Percentiles rank a stretch among this genome's conserved stretches.
These are phyloP conservation scores for Emmelina monodactyla DNA, from an alignment of 2,888 invertebrate genomes.

Conservation along the genomic window DNA sequence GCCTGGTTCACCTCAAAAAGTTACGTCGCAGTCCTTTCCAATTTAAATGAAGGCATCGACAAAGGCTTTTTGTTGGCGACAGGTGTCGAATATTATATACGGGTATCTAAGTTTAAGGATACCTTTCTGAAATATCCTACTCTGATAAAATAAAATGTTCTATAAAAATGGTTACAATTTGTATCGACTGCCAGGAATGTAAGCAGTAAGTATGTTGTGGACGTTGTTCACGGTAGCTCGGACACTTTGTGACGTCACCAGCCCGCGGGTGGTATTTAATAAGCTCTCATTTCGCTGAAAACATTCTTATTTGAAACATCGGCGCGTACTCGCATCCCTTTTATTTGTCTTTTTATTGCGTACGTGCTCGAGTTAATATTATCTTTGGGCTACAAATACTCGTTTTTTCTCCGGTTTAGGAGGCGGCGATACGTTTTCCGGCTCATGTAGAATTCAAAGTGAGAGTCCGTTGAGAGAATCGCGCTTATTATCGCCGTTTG, in stretches of 20 bases:
- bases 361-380: conserved; percentile 1
- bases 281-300: not conserved
- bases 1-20: conserved; percentile 16
- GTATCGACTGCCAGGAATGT: no score
- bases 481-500: not conserved
- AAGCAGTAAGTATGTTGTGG: no score
- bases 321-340: not conserved
- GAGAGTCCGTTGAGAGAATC: not conserved
- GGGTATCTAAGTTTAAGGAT: no score
- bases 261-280: not conserved
- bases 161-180: no score
- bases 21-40: no score
- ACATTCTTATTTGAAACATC: not conserved
- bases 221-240: not conserved
- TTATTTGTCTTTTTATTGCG: conserved; percentile 1
- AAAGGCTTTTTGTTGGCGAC: no score
- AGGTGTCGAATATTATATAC: no score
- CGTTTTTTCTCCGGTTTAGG: not conserved
- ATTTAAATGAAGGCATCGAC: no score
- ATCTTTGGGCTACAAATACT: not conserved
- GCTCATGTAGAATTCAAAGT: not conserved
- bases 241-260: not conserved
- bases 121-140: no score
- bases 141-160: no score
- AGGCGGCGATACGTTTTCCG: not conserved